phyloP scores from a whole-genome alignment of 2,888 invertebrate species.

The Philonicus albiceps region DNA sequence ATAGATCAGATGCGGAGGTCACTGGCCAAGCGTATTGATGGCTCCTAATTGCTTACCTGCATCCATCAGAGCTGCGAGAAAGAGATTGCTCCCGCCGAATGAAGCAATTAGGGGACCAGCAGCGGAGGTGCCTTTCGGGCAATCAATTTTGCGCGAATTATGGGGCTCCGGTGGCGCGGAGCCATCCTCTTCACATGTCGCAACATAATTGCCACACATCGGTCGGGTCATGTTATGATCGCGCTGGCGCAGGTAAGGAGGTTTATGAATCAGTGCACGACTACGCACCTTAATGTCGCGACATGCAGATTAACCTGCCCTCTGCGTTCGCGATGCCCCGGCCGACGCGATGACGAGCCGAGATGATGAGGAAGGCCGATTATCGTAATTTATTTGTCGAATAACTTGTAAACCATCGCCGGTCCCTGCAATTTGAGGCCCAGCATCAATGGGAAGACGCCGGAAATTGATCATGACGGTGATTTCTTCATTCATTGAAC shows the following conservation, averaged over 20 bases:
- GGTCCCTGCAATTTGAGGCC: slow-evolving; percentile 18
- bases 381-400: slow-evolving; percentile 35
- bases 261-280: slow-evolving; percentile 42
- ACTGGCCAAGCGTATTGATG: slow-evolving; percentile 14
- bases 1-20: slow-evolving; percentile 31
- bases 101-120: background rate
- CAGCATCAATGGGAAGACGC: slow-evolving; percentile 4
- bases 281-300: slow-evolving; percentile 37
- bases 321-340: background rate
- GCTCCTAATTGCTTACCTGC: slow-evolving; percentile 17
- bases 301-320: slow-evolving; percentile 36
- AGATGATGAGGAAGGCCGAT: slow-evolving; percentile 35
- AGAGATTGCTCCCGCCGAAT: background rate
- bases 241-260: background rate
- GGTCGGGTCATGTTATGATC: background rate
- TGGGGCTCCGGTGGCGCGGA: background rate
- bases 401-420: slow-evolving; percentile 27
- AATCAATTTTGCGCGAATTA: slow-evolving; percentile 24
- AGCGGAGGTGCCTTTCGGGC: background rate
- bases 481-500: slow-evolving; percentile 22
- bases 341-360: slow-evolving; percentile 1
- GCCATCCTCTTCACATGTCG: slow-evolving; percentile 21
- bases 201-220: slow-evolving; percentile 27
- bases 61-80: background rate
- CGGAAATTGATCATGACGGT: slow-evolving; percentile 35